Evolutionary conservation across 2,888 invertebrate genomes (phyloP).

Genomic region (Orthonevra nobilis): DNA sequence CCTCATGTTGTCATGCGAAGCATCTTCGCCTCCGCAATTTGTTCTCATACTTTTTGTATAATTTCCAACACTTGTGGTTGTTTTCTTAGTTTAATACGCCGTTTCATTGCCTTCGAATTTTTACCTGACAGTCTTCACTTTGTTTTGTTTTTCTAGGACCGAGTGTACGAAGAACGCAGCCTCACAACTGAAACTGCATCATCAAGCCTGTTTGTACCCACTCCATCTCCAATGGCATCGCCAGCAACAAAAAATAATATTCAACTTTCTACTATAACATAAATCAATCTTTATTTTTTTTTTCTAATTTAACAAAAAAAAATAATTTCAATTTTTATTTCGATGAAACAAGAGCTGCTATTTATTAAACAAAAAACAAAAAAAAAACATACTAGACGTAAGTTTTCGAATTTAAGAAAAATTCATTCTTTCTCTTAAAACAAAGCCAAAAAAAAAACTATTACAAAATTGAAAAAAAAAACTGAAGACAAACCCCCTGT

Average conservation of each 20-base stretch:
- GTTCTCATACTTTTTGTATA: too few relatives aligned
- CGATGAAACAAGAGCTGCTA: slow-evolving; percentile 14
- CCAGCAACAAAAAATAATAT: slow-evolving; percentile 77
- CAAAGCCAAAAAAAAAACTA: slow-evolving; percentile 40
- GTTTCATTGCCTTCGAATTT: too few relatives aligned
- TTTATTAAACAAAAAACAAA: not conserved
- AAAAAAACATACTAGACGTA: slow-evolving; percentile 19
- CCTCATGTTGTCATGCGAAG: too few relatives aligned
- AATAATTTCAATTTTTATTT: slow-evolving; percentile 32
- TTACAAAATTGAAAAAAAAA: slow-evolving; percentile 37
- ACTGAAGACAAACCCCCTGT: slow-evolving; percentile 53
- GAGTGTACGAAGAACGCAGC: slow-evolving; percentile 79
- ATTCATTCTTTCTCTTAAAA: slow-evolving; percentile 50
- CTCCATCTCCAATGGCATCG: slow-evolving; percentile 79
- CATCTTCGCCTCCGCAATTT: too few relatives aligned
- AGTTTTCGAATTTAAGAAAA: slow-evolving; percentile 49
- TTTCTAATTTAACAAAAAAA: not conserved
- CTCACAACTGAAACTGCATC: slow-evolving; percentile 79
- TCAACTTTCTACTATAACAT: slow-evolving; percentile 77
- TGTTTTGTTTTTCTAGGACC: too few relatives aligned
- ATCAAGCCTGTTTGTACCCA: slow-evolving; percentile 78
- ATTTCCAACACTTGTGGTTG: too few relatives aligned
- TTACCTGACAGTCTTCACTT: too few relatives aligned
- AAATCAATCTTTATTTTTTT: slow-evolving; percentile 33
- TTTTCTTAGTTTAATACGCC: too few relatives aligned